Evolutionary conservation across 2,888 invertebrate species (phyloP), one percentile per base, ranked within the genome.

Genomic region (Lycocerus yunnanus): DNA sequence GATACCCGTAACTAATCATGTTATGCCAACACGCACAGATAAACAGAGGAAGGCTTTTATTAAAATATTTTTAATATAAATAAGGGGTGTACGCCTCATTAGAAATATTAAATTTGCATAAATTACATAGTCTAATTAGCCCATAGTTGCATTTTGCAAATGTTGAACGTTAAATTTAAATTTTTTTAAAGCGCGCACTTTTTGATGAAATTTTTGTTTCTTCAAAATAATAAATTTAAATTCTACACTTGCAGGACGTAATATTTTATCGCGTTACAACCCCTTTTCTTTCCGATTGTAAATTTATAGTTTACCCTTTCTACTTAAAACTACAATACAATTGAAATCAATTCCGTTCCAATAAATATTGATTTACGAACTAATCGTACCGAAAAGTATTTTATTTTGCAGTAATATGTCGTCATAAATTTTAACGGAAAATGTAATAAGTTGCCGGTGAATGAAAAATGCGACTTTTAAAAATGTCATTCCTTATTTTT

Each of bases 291-390:
- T 68, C 72, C 71, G 71, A 73, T 66, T 81, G 82, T 84, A 84
- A 85, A 84, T 84, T 85, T 82, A 84, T 84, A 84, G 75, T 83
- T 80, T 74, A 80, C 80, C 81, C 78, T 78, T 78, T 78, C 74
- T 73, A 76, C 78, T 80, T 79, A 69, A 73, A 76, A 72, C 72
- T 70, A 69, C 73, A 72, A 80, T 79, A 81, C 82, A 83, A 82
- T 79, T 77, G 81, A 79, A 82, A 84, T 84, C 84, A 84, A 84
- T 85, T 84, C 82, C 83, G 80, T 81, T 79, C 82, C 85, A 83
- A 85, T 85, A 85, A 85, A 85, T 84, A 84, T 84, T 85, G 85
- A 85, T 85, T 85, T 85, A 85, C 85, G 85, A 81, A 85, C 84
- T 85, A 82, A 83, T 83, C 78, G 83, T 81, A 78, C 80, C 78